phyloP scores from a whole-genome alignment of 1,140 invertebrate species.

The Melipona quadrifasciata region DNA sequence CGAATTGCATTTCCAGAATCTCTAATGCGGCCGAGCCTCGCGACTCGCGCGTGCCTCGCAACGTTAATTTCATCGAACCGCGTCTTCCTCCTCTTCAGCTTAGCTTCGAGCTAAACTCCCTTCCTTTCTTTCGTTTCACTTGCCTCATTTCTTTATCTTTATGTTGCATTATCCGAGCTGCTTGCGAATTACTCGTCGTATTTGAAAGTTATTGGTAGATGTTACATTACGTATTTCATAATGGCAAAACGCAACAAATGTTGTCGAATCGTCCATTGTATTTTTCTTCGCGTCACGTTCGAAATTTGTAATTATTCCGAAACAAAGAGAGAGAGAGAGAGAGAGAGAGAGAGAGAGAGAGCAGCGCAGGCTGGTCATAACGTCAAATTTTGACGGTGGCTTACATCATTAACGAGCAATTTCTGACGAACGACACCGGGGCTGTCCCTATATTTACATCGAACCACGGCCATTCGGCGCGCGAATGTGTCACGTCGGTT shows the following conservation, averaged over 20 bases:
- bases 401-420: slow-evolving; percentile 60
- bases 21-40: slow-evolving; percentile 26
- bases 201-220: too few relatives aligned
- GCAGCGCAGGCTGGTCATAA: slow-evolving; percentile 14
- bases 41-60: background rate
- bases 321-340: too few relatives aligned
- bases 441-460: slow-evolving; percentile 59
- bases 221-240: too few relatives aligned
- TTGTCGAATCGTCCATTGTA: too few relatives aligned
- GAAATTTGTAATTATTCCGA: background rate
- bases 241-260: too few relatives aligned
- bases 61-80: background rate
- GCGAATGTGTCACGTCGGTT: slow-evolving; percentile 8
- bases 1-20: slow-evolving; percentile 50
- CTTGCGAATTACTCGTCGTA: too few relatives aligned
- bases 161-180: too few relatives aligned
- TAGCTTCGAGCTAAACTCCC: background rate
- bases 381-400: slow-evolving; percentile 48
- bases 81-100: background rate
- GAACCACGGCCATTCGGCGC: slow-evolving; percentile 30
- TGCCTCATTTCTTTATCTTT: too few relatives aligned
- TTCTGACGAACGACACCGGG: slow-evolving; percentile 42
- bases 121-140: too few relatives aligned
- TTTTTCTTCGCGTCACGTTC: too few relatives aligned
- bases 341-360: too few relatives aligned